phyloP scores from a whole-genome alignment of 2,113 vertebrate genomes.

The Peromyscus maniculatus region DNA sequence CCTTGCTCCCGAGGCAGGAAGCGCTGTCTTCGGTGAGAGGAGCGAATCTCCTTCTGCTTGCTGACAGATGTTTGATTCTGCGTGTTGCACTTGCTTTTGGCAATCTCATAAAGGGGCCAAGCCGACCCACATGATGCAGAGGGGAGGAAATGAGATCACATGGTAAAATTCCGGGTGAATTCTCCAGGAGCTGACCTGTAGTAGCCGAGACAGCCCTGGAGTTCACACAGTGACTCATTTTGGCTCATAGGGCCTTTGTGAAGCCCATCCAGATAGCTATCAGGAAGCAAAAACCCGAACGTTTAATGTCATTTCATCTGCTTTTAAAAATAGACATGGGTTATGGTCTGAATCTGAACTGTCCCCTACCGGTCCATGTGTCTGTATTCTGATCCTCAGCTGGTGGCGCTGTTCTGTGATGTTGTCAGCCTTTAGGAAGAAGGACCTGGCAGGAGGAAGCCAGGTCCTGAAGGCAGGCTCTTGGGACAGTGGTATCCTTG shows the following conservation, averaged over 20 bases:
- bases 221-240: constrained; percentile 17
- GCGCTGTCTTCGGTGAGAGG: not conserved
- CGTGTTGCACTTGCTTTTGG: not conserved
- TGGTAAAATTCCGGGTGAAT: constrained; percentile 12
- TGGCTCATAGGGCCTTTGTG: not conserved
- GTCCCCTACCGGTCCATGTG: not conserved
- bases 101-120: not conserved
- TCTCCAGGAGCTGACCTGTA: not conserved
- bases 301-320: not conserved
- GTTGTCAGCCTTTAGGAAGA: no score
- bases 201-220: not conserved
- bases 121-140: not conserved
- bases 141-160: constrained; percentile 56
- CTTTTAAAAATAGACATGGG: not conserved
- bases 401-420: not conserved
- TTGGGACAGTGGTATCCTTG: not conserved
- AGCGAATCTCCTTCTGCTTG: not conserved
- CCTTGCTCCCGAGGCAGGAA: constrained; percentile 5
- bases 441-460: not conserved
- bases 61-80: constrained; percentile 34
- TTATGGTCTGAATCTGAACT: not conserved
- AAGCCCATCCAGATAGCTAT: not conserved
- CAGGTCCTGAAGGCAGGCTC: not conserved
- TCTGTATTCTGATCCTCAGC: not conserved
- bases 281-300: constrained; percentile 10